Evolutionary conservation across 1,140 invertebrate genomes (phyloP).

Genomic region (Tyrophagus putrescentiae): DNA sequence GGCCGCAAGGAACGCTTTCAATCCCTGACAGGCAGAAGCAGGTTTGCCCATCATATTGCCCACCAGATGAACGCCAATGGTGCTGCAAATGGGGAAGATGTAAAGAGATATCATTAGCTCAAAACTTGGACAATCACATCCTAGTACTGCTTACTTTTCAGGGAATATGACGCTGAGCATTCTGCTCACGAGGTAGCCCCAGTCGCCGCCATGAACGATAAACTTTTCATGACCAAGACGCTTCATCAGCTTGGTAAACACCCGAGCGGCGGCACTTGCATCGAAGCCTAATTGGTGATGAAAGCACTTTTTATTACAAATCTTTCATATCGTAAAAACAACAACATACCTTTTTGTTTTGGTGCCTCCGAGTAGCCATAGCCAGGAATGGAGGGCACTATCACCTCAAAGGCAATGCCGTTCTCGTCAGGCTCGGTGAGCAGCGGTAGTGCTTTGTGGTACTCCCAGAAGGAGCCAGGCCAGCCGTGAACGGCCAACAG

Average conservation of each 20-base stretch:
- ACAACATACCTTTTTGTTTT: slow-evolving; percentile 31
- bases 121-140: not conserved
- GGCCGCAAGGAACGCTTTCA: slow-evolving; percentile 41
- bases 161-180: slow-evolving; percentile 18
- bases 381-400: slow-evolving; percentile 65
- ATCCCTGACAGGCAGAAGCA: not conserved
- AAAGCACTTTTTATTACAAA: too few relatives aligned
- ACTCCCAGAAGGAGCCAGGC: slow-evolving; percentile 74
- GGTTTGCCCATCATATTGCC: not conserved
- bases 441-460: slow-evolving; percentile 58
- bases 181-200: slow-evolving; percentile 1
- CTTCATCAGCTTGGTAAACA: slow-evolving; percentile 20
- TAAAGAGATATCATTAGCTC: not conserved
- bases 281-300: slow-evolving; percentile 28
- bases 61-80: not conserved
- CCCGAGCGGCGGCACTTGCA: slow-evolving; percentile 1
- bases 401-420: slow-evolving; percentile 57
- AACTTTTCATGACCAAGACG: slow-evolving; percentile 17
- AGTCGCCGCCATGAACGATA: slow-evolving; percentile 19
- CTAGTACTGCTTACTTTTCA: not conserved
- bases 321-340: slow-evolving; percentile 32
- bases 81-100: not conserved
- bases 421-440: slow-evolving; percentile 39
- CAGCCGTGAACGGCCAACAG: slow-evolving; percentile 49
- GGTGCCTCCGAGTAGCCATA: slow-evolving; percentile 64